A percentile compares a stretch with the other conserved stretches of the same genome.
Evolutionary conservation across 2,888 invertebrate genomes (phyloP).

Genomic region (Lagria hirta): DNA sequence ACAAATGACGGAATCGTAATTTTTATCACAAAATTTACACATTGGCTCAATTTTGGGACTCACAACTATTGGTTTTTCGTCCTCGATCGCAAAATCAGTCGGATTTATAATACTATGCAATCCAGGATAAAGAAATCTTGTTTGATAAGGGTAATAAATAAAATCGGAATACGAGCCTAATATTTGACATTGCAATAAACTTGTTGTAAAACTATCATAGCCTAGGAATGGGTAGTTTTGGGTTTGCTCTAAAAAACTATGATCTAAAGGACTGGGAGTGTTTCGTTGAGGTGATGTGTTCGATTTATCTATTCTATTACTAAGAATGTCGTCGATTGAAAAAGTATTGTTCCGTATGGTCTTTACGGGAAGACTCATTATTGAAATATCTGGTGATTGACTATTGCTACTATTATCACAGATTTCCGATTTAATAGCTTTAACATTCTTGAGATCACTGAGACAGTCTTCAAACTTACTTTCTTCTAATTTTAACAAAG

Average conservation of each 20-base stretch:
- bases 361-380: slow-evolving; percentile 26
- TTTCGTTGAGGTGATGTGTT: slow-evolving; percentile 21
- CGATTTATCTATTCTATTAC: slow-evolving; percentile 21
- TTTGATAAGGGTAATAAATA: slow-evolving; percentile 51
- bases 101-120: slow-evolving; percentile 63
- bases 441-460: slow-evolving; percentile 37
- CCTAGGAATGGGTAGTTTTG: slow-evolving; percentile 33
- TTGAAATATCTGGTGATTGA: slow-evolving; percentile 23
- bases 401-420: slow-evolving; percentile 37
- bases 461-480: slow-evolving; percentile 38
- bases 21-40: slow-evolving; percentile 62
- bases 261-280: slow-evolving; percentile 11
- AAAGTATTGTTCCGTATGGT: slow-evolving; percentile 14
- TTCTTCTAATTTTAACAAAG: slow-evolving; percentile 56
- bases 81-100: slow-evolving; percentile 41
- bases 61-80: slow-evolving; percentile 31
- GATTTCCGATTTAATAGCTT: slow-evolving; percentile 25
- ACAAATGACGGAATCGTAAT: slow-evolving; percentile 59
- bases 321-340: slow-evolving; percentile 32
- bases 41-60: slow-evolving; percentile 40
- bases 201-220: slow-evolving; percentile 29
- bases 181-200: slow-evolving; percentile 41
- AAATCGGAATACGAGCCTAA: slow-evolving; percentile 45
- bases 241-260: slow-evolving; percentile 21
- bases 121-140: slow-evolving; percentile 59